These are phyloP conservation scores for Mnemiopsis leidyi DNA, from an alignment of 37 sponge, comb jelly and placozoan species.

Conservation along the genomic window DNA sequence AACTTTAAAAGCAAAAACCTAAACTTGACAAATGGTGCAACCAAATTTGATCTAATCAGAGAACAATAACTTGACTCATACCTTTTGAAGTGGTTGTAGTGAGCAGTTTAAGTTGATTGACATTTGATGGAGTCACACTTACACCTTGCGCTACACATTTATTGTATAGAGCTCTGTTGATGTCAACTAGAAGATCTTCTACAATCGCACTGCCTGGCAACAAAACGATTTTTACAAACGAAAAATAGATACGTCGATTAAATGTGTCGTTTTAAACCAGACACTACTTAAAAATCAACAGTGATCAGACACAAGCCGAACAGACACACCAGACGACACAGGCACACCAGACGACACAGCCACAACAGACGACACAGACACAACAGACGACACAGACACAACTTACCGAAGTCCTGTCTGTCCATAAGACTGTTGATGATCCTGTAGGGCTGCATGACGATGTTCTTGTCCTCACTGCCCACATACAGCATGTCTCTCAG, in stretches of 20 bases:
- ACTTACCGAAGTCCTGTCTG: conserved; percentile 45
- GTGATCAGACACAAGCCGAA: too few relatives aligned
- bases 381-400: not conserved
- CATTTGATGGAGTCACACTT: not conserved
- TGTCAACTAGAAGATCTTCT: conserved; percentile 37
- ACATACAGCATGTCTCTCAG: conserved; percentile 24
- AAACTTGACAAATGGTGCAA: not conserved
- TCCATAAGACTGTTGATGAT: conserved; percentile 66
- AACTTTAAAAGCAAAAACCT: too few relatives aligned
- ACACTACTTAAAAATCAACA: too few relatives aligned
- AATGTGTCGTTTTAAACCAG: too few relatives aligned
- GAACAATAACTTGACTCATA: not conserved
- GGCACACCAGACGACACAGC: not conserved
- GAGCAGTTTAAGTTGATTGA: conserved; percentile 40
- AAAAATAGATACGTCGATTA: too few relatives aligned
- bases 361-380: not conserved
- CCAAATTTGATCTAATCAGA: not conserved
- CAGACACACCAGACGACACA: too few relatives aligned
- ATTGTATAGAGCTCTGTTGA: conserved; percentile 37
- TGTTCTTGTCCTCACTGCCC: not conserved
- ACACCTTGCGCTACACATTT: conserved; percentile 49
- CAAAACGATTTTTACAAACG: too few relatives aligned
- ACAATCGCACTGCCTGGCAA: conserved; percentile 31
- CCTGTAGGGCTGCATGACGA: conserved; percentile 34
- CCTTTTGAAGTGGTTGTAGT: conserved; percentile 17